Base-by-base conservation (phyloP, 1,140 invertebrate genomes). In the Cyclina sinensis region DNA sequence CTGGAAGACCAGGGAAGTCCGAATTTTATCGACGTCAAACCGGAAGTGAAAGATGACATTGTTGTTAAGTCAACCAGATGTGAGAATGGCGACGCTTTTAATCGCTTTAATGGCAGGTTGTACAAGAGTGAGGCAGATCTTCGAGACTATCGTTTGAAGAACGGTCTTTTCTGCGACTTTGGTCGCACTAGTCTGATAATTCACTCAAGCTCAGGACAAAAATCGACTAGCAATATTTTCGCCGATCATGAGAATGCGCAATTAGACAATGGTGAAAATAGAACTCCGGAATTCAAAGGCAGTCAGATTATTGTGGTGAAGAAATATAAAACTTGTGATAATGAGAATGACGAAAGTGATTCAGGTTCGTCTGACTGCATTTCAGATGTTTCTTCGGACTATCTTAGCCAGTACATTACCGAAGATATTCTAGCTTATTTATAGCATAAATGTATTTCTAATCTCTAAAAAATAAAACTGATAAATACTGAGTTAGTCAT, bases 91-190 rank as follows among this genome's bases (percentile, higher is more conserved):
- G 78, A 80, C n/a, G 57, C 39, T n/a, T 80, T 43, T n/a, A 59
- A 59, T 0, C 32, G 18, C 2, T 80, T 14, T 43, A 21, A 80
- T 35, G 16, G 24, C n/a, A 27, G 78, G 24, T 7, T 59, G 51
- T 62, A 57, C 35, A 80, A 62, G 37, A 80, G 78, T 80, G 78
- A 80, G 35, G 39, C 78, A 12, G 78, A 80, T 37, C 39, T 80
- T 11, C 24, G 54, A n/a, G 78, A 80, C 62, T 80, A 80, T 27
- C 21, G 78, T n/a, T 14, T 37, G 14, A 80, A 62, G 30, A 80
- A 80, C 32, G 78, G 78, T 62, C 48, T 80, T 59, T 80, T 62
- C 21, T 80, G 78, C 54, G 78, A 80, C 18, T 80, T 80, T 80
- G 78, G 51, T 35, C 59, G 18, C 7, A 62, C 78, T 16, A 80